phyloP scores from a whole-genome alignment of 2,113 vertebrate species.

The Ptychochromis oligacanthus region DNA sequence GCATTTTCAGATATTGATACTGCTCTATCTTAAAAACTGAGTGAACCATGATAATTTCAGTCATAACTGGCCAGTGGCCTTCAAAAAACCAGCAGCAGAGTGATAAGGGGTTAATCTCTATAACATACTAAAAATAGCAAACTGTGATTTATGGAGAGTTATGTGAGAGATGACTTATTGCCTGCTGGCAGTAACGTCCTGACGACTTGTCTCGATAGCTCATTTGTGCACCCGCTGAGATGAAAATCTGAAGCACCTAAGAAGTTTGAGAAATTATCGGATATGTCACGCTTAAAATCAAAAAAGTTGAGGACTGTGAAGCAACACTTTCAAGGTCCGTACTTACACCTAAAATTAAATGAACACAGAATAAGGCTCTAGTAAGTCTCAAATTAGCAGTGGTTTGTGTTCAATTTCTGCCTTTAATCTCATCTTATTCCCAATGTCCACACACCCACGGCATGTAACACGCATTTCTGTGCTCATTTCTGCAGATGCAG shows the following conservation, averaged over 20 bases:
- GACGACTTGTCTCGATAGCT: neutral
- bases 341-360: neutral
- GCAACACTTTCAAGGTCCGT: neutral
- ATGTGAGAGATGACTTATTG: accelerated
- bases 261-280: neutral
- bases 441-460: neutral
- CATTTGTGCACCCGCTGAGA: neutral
- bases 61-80: neutral
- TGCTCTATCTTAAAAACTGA: neutral
- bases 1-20: too few relatives aligned
- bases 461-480: neutral
- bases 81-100: neutral
- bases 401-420: neutral
- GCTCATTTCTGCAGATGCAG: neutral
- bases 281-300: neutral
- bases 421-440: neutral
- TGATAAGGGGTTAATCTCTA: neutral
- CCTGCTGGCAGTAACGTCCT: neutral
- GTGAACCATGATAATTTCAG: accelerated
- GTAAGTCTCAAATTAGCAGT: too few relatives aligned
- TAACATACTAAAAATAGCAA: neutral
- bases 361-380: neutral
- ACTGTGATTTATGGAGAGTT: neutral
- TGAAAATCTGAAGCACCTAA: neutral
- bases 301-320: neutral